Evolutionary conservation across 2,888 invertebrate species (phyloP), one percentile per base, ranked within the genome.

Genomic region (Drosophila demipolita): DNA sequence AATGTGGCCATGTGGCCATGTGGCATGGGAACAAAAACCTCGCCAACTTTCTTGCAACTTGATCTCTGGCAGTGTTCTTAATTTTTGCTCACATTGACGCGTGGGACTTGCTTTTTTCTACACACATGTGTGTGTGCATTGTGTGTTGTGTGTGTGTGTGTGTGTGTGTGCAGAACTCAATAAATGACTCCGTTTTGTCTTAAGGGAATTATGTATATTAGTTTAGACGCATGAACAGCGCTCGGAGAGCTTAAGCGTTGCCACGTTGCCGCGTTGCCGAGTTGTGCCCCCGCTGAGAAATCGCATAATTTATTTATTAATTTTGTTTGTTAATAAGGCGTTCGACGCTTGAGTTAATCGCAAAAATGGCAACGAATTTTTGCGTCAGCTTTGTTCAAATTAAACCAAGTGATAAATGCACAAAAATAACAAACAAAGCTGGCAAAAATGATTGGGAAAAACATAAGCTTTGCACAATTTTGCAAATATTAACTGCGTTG

Each of bases 151-250:
- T 50, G n/a, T 17, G 35, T 12, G n/a, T 52, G 20, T 40, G 45
- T 55, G 40, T n/a, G 26, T 62, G 29, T 49, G 54, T 29, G 68
- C 33, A 36, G 66, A 85, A 79, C 80, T 73, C 77, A 85, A 75
- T 87, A 87, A 82, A 68, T 48, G 67, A 50, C 59, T 55, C 61
- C 71, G 78, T 73, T 75, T 87, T 87, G 89, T 89, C 86, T 80
- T 81, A 35, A 57, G 83, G 88, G 87, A 81, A 87, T 87, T 85
- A 81, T 85, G 89, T 71, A 81, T 87, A 87, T 87, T 80, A 78
- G 78, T 77, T 75, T 76, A 57, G 74, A 49, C 62, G 42, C 76
- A 61, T 50, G 61, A 73, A 64, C 49, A 53, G 49, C 64, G 64
- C 54, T 61, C 33, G 12, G 29, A 54, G 73, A 54, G 70, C 68